Evolutionary conservation across 2,113 vertebrate genomes (phyloP).

Genomic region (Perca fluviatilis): DNA sequence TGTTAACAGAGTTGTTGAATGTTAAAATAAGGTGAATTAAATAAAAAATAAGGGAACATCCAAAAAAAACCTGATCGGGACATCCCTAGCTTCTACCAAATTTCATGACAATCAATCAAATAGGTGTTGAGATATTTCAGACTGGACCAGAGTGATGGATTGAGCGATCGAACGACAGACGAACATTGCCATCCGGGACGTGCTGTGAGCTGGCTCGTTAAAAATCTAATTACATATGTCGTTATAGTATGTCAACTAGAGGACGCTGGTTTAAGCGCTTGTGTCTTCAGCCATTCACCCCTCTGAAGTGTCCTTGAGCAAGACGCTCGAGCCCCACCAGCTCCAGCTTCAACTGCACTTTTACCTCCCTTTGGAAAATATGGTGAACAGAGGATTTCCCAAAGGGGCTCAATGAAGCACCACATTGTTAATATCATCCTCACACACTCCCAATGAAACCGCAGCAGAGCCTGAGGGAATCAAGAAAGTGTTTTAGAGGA

Average conservation of each 20-base stretch:
- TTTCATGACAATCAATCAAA: neutral
- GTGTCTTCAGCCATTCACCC: neutral
- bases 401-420: slow-evolving; percentile 25
- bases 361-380: slow-evolving; percentile 1
- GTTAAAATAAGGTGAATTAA: too few species aligned
- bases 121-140: neutral
- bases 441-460: slow-evolving; percentile 3
- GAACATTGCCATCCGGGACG: neutral
- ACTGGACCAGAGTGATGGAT: neutral
- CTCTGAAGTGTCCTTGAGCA: slow-evolving; percentile 8
- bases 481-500: neutral
- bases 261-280: neutral
- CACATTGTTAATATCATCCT: slow-evolving; percentile 23
- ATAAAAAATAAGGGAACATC: too few species aligned
- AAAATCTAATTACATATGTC: slow-evolving; percentile 3
- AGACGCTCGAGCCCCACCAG: neutral
- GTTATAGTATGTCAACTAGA: neutral
- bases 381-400: slow-evolving; percentile 19
- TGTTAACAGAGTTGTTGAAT: too few species aligned
- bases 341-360: neutral
- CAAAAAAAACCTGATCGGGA: too few species aligned
- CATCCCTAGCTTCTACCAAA: too few species aligned
- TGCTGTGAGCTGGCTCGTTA: neutral
- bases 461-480: slow-evolving; percentile 1
- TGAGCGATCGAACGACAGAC: neutral